Evolutionary conservation across 2,113 vertebrate genomes (phyloP).

Genomic region (Xiphias gladius): DNA sequence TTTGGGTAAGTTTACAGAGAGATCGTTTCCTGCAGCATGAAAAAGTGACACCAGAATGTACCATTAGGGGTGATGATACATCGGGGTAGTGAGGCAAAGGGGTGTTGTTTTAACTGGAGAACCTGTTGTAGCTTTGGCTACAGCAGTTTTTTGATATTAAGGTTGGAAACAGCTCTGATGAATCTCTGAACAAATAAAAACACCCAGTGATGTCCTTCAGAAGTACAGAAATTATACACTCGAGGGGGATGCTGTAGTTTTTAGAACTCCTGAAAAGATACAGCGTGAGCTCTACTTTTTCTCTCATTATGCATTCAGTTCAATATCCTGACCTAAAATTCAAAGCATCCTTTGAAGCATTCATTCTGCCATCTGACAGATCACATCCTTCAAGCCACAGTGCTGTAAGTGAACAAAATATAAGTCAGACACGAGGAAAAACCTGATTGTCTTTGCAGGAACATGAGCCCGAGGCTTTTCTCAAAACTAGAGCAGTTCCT

Average conservation of each 20-base stretch:
- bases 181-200: conserved; percentile 2
- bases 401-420: conserved; percentile 38
- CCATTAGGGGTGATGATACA: too few species aligned
- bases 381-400: conserved; percentile 34
- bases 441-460: conserved; percentile 60
- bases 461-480: conserved; percentile 58
- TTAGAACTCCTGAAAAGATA: not conserved
- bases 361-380: conserved; percentile 25
- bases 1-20: too few species aligned
- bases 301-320: conserved; percentile 41
- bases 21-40: too few species aligned
- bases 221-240: not conserved
- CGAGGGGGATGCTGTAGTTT: not conserved
- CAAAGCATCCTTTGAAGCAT: conserved; percentile 41
- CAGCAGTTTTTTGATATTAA: not conserved
- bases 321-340: conserved; percentile 38
- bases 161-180: not conserved
- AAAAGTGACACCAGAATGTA: not conserved
- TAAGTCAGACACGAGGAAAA: conserved; percentile 40
- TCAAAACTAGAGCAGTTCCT: conserved; percentile 54
- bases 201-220: not conserved
- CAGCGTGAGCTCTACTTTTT: not conserved
- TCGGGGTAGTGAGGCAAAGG: not conserved
- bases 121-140: not conserved
- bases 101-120: not conserved